Base-by-base conservation (phyloP, 2,797 vertebrate species). In the Acomys russatus region DNA sequence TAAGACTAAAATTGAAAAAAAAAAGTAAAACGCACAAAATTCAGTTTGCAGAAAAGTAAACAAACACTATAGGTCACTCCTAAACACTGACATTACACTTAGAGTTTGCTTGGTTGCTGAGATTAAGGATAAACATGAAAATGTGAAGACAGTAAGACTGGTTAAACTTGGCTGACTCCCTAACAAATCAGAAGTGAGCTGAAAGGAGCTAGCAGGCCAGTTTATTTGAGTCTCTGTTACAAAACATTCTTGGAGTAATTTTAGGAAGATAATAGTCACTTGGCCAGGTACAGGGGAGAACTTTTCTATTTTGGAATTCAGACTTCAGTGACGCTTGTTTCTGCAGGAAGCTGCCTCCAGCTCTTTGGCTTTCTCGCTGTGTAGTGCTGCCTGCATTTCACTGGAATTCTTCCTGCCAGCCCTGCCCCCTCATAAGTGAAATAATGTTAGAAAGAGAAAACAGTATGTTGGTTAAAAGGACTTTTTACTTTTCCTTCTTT, bases 61-160 rank as follows among this genome's bases (percentile, higher is more conserved):
- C n/a, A 9, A 38, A 35, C n/a, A 51, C 33, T 90, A 68, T 6
- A 30, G n/a, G 89, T 77, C 44, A 49, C 56, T 92, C n/a, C 92
- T 95, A 83, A 95, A 91, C 85, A 86, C 70, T 73, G 82, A 83
- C 83, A 59, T 85, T 95, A 73, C 30, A 35, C 80, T 95, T 68
- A 38, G 17, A 95, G 85, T 92, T 97, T 95, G 59, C 12, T 80
- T 93, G 74, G 95, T 97, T 96, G 95, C 97, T 98, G 90, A 89
- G 92, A 70, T 71, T 77, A 76, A 73, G 35, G 25, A 93, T 88
- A 95, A 97, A 96, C 90, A 90, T 74, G 66, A 68, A 94, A 96
- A 95, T 79, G 77, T 86, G 86, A 93, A 83, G 59, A 80, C 56
- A 88, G 85, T 11, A 76, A 88, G 90, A 70, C 90, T 86, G 56